phyloP scores from a whole-genome alignment of 1,140 invertebrate species.

The Platorchestia sp. region DNA sequence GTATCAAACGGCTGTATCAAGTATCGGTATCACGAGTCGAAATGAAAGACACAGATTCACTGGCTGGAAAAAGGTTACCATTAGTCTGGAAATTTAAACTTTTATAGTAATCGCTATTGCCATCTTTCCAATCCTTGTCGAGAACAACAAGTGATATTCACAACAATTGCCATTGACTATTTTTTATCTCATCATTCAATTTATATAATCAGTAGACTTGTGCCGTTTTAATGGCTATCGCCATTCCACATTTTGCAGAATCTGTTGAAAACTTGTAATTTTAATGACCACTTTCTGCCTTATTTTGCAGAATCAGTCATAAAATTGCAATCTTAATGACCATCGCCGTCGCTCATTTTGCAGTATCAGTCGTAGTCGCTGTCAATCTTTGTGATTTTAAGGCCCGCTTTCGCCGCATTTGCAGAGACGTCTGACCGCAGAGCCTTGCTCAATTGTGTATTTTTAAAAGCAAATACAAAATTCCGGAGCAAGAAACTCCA shows the following conservation, averaged over 20 bases:
- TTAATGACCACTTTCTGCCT: too few species aligned
- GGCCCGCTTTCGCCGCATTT: constrained; percentile 30
- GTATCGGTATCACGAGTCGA: not conserved
- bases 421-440: constrained; percentile 2
- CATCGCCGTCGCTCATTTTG: not conserved
- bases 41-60: too few species aligned
- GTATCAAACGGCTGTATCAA: not conserved
- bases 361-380: not conserved
- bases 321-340: not conserved
- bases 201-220: too few species aligned
- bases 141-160: too few species aligned
- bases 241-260: too few species aligned
- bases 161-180: too few species aligned
- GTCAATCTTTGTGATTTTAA: constrained; percentile 40
- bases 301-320: not conserved
- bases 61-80: too few species aligned
- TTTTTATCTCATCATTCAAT: not conserved
- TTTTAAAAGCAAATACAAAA: constrained; percentile 50
- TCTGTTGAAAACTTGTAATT: too few species aligned
- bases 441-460: constrained; percentile 51
- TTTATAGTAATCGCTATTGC: not conserved
- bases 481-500: constrained; percentile 49
- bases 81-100: not conserved
- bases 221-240: too few species aligned
- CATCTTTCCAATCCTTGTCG: not conserved